phyloP scores from a whole-genome alignment of 2,797 vertebrate genomes.

The Pogoniulus pusillus region DNA sequence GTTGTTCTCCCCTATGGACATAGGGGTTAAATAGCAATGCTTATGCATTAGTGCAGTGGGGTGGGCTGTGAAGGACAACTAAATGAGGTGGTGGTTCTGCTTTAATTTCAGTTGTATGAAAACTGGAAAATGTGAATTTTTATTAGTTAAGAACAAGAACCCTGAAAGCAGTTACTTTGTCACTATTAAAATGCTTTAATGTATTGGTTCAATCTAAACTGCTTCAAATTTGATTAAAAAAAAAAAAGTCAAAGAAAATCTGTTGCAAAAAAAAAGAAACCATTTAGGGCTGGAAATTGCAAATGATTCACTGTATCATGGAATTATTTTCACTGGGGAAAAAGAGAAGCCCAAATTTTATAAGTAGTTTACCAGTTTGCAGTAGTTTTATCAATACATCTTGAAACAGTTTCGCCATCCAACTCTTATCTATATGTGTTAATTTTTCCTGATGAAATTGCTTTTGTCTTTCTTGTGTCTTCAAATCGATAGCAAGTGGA shows the following conservation, averaged over 20 bases:
- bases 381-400: neutral
- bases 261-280: neutral
- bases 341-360: neutral
- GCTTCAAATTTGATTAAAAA: neutral
- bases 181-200: neutral
- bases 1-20: neutral
- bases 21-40: neutral
- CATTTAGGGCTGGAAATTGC: neutral
- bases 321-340: neutral
- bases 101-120: neutral
- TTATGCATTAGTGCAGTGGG: fast-evolving
- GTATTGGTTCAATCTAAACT: neutral
- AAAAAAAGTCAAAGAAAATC: neutral
- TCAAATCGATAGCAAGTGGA: slow-evolving; percentile 55
- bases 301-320: neutral
- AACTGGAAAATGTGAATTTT: neutral
- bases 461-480: slow-evolving; percentile 64
- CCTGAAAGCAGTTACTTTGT: neutral
- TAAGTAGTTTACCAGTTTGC: neutral
- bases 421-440: slow-evolving; percentile 44
- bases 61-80: neutral
- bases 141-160: neutral
- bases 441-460: slow-evolving; percentile 57
- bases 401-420: slow-evolving; percentile 14
- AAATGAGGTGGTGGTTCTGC: neutral